Conservation (phyloP, 2,888 invertebrate genomes). For the Drosophila kanekoi region DNA sequence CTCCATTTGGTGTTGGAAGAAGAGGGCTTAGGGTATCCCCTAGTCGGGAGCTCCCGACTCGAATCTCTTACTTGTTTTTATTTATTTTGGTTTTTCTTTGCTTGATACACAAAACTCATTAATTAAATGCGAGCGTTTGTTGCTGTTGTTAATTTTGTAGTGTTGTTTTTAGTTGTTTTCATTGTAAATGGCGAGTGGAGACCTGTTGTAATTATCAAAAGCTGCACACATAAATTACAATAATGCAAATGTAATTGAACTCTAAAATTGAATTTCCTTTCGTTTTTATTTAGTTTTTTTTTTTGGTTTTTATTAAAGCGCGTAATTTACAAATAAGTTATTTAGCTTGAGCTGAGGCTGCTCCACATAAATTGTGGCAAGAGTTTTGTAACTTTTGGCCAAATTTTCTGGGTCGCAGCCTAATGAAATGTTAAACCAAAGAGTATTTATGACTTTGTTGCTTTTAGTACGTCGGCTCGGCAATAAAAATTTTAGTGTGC, state of each 20-base stretch:
- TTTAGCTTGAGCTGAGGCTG: constrained; percentile 18
- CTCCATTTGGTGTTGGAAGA: too few relatives aligned
- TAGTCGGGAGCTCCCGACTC: too few relatives aligned
- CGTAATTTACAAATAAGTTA: constrained; percentile 20
- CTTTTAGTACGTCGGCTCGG: constrained; percentile 30
- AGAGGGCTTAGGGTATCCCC: too few relatives aligned
- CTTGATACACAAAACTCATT: constrained; percentile 60
- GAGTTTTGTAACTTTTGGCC: constrained; percentile 33
- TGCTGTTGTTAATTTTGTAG: constrained; percentile 38
- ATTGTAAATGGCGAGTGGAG: constrained; percentile 36
- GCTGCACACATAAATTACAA: constrained; percentile 25
- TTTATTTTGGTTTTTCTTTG: constrained; percentile 27
- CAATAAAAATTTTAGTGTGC: constrained; percentile 37
- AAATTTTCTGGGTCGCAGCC: constrained; percentile 22
- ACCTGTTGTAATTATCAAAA: constrained; percentile 16
- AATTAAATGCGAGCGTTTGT: constrained; percentile 57
- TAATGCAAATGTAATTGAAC: constrained; percentile 37
- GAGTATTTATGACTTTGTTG: constrained; percentile 47
- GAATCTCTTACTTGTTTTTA: too few relatives aligned
- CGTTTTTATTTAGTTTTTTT: constrained; percentile 18
- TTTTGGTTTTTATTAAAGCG: background rate
- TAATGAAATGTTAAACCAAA: constrained; percentile 56
- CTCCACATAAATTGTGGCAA: constrained; percentile 24
- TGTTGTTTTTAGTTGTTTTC: constrained; percentile 43
- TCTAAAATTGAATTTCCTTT: constrained; percentile 28